Base-by-base conservation (phyloP, 2,113 vertebrate genomes). In the Scomber scombrus region DNA sequence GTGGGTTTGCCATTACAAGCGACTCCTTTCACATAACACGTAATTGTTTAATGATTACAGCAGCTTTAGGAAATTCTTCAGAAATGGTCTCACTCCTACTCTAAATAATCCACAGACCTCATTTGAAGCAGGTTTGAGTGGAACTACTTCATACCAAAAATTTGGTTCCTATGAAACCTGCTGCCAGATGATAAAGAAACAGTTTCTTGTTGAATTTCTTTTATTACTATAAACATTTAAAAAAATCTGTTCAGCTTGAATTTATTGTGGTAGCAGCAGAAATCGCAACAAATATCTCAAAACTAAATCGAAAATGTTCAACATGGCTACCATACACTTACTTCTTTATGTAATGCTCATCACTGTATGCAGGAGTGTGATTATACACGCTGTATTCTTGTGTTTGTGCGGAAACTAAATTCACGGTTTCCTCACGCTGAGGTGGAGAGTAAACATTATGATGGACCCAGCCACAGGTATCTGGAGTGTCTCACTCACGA, bases 401-500 rank as follows among this genome's bases (percentile, higher is more conserved):
- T 93, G 87, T 92, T 91, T 92, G 88, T 85, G 46, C 82, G 23
- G 75, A 90, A 84, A 75, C 76, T 85, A 91, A 90, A 89, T 81
- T 71, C 83, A 58, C 40, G 2, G 72, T 88, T 92, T 89, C 86
- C 78, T 90, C 88, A 80, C 71, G 29, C 62, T 58, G 80, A 79
- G 87, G n/a, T 66, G 50, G 29, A 88, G 82, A 78, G 74, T 91
- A 93, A 92, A 93, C 91, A 91, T 60, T 46, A 43, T 46, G 75
- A 85, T 68, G 82, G 64, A 66, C 78, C 66, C 73, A 66, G 83
- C 75, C 80, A 16, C 86, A 91, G 89, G 88, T 91, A 89, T 90
- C 91, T 91, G 87, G 77, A 86, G 80, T 85, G 88, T 89, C 68
- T 92, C 90, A 77, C 56, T 67, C 72, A 77, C 82, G 78, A 68